Percentiles rank a stretch among this genome's conserved stretches.
Conservation (phyloP, 2,888 invertebrate species). For the Phortica okadai region DNA sequence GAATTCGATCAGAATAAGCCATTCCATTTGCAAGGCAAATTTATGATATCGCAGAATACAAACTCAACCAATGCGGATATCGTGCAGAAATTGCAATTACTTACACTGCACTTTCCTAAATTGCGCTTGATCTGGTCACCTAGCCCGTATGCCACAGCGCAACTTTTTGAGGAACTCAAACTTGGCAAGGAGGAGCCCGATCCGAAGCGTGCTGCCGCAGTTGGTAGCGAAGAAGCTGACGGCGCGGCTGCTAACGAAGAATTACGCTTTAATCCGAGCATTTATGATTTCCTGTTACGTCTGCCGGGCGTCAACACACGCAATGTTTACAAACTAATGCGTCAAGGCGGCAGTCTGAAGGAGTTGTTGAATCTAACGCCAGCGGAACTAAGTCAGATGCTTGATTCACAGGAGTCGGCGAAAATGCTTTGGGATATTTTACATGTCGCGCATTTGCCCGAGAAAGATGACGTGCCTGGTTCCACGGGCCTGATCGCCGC, state of each 20-base stretch:
- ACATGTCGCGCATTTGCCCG: conserved; percentile 81
- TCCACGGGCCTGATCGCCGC: conserved; percentile 64
- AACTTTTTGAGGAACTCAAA: conserved; percentile 96
- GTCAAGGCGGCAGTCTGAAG: conserved; percentile 83
- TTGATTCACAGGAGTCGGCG: conserved; percentile 85
- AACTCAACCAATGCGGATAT: conserved; percentile 83
- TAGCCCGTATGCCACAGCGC: conserved; percentile 96
- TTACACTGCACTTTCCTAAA: conserved; percentile 97
- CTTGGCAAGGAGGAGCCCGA: conserved; percentile 89
- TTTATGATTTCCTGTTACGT: conserved; percentile 89
- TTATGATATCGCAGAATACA: conserved; percentile 86
- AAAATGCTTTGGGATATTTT: conserved; percentile 83
- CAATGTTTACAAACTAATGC: conserved; percentile 87
- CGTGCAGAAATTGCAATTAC: conserved; percentile 89
- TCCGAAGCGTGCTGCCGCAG: conserved; percentile 82
- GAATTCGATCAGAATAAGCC: conserved; percentile 97
- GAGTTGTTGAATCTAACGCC: conserved; percentile 80
- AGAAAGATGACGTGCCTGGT: conserved; percentile 76
- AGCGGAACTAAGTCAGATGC: conserved; percentile 83
- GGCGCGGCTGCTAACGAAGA: conserved; percentile 77
- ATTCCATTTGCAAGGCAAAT: conserved; percentile 91
- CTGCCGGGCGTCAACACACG: conserved; percentile 93
- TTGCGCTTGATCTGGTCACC: conserved; percentile 97
- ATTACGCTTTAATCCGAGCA: conserved; percentile 82
- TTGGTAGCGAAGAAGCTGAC: conserved; percentile 82